These are phyloP conservation scores for Trichonephila clavata DNA, from an alignment of 1,140 invertebrate genomes.

Conservation along the genomic window DNA sequence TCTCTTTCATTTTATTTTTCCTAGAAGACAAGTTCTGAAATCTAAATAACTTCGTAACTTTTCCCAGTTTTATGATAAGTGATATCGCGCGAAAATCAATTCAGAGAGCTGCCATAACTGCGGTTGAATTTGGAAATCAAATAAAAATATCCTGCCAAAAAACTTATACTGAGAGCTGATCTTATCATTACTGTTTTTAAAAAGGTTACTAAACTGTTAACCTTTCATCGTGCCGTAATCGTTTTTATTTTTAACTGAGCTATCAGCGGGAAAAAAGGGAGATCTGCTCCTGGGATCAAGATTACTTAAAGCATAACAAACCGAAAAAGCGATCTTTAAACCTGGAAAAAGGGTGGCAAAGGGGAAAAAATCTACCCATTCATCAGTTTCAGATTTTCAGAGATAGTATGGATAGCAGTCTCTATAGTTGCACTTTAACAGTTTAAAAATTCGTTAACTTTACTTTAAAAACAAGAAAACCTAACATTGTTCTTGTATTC, in stretches of 20 bases:
- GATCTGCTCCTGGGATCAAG: not conserved
- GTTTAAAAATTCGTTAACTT: not conserved
- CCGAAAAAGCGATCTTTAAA: not conserved
- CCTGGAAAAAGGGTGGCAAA: not conserved
- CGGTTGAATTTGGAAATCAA: not conserved
- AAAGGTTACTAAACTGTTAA: slow-evolving; percentile 10
- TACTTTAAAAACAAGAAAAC: not conserved
- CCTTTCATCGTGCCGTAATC: not conserved
- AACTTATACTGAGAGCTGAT: not conserved
- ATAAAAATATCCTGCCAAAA: not conserved
- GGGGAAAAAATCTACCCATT: not conserved
- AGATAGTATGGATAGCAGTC: not conserved
- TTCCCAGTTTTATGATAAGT: too few species aligned
- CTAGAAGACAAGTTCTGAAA: too few species aligned
- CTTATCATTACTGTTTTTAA: not conserved
- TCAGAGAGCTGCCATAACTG: not conserved
- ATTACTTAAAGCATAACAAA: too few species aligned
- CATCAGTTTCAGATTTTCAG: not conserved
- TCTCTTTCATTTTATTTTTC: too few species aligned
- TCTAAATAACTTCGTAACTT: too few species aligned
- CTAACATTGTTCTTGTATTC: too few species aligned
- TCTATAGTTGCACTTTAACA: not conserved
- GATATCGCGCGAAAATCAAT: not conserved
- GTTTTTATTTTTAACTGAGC: not conserved
- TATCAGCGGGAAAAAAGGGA: not conserved